Evolutionary conservation across 2,113 vertebrate species (phyloP), one percentile per base, ranked within the genome.

Genomic region (Aspidoscelis tigris): DNA sequence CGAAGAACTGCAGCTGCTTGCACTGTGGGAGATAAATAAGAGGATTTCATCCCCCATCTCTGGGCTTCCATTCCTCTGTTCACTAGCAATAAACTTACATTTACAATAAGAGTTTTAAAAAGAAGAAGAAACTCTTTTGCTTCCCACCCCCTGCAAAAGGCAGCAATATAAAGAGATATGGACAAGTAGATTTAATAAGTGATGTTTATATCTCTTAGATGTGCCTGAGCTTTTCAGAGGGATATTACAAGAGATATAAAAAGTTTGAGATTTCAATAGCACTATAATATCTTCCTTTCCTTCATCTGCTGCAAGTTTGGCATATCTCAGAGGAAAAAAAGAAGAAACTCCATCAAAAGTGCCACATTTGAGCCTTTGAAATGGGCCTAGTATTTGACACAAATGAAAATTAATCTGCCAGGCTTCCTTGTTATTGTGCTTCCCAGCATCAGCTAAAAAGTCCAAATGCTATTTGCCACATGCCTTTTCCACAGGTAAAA

Each of bases 151-250:
- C 88, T 83, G 85, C 65, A 71, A 80, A 89, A 88, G 78, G 22
- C 76, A 87, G 33, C 80, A 39, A 68, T 58, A 82, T 22, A 75
- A 90, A 16, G 75, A 41, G 79, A 89, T 73, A 71, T 20, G 43
- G 88, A 76, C 83, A 90, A 90, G 50, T 4, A 89, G 41, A 79
- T 4, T 73, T 69, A 80, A 66, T 26, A 83, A 72, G 69, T 12
- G 9, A 86, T 82, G 11, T 84, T 88, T 84, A 83, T 80, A 87
- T 75, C 44, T 81, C 14, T 50, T 53, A 76, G 73, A 55, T 85
- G 82, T 71, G 20, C 41, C 86, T 71, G 84, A 85, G 76, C 3
- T 6, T 20, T 88, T 88, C 87, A 50, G 82, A 81, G 3, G 3
- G 26, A 6, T 58, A 80, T 43, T 69, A 79, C 18, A 39, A 86